These are phyloP conservation scores for Sturnira hondurensis DNA, from an alignment of 2,113 vertebrate species.

Conservation along the genomic window DNA sequence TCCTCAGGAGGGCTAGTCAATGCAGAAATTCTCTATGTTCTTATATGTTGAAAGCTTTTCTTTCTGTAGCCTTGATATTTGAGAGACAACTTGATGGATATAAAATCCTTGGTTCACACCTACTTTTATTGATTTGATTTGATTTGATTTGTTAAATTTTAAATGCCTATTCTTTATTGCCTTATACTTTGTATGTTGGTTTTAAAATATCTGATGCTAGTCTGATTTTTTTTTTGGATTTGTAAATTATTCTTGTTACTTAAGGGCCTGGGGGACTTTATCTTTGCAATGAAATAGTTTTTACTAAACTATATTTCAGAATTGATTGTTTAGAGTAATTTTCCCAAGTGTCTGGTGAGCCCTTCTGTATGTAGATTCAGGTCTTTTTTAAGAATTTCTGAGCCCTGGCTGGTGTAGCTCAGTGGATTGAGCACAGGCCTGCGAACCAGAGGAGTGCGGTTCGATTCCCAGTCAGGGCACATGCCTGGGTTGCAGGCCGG, in stretches of 20 bases:
- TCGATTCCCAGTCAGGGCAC: too few species aligned
- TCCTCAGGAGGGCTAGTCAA: too few species aligned
- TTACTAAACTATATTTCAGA: conserved; percentile 5
- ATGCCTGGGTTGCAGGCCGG: too few species aligned
- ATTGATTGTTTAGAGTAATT: not conserved
- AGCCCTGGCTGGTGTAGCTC: too few species aligned
- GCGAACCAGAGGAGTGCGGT: too few species aligned
- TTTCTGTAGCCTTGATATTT: too few species aligned
- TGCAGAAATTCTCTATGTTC: too few species aligned
- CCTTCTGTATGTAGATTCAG: not conserved
- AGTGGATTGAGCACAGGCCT: too few species aligned
- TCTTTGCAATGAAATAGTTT: conserved; percentile 18
- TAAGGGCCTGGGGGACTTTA: not conserved
- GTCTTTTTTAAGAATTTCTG: too few species aligned
- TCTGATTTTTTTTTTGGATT: not conserved
- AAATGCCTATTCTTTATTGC: not conserved
- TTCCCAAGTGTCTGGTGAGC: not conserved
- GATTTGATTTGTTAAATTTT: not conserved
- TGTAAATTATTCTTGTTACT: not conserved
- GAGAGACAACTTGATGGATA: too few species aligned
- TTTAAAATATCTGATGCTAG: not conserved
- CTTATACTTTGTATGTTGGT: not conserved
- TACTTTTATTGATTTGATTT: conserved; percentile 12
- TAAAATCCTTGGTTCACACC: not conserved
- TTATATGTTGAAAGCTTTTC: too few species aligned